Percentiles rank a stretch among this genome's conserved stretches.
Conservation (phyloP, 2,888 invertebrate species). For the Agrochola lota region DNA sequence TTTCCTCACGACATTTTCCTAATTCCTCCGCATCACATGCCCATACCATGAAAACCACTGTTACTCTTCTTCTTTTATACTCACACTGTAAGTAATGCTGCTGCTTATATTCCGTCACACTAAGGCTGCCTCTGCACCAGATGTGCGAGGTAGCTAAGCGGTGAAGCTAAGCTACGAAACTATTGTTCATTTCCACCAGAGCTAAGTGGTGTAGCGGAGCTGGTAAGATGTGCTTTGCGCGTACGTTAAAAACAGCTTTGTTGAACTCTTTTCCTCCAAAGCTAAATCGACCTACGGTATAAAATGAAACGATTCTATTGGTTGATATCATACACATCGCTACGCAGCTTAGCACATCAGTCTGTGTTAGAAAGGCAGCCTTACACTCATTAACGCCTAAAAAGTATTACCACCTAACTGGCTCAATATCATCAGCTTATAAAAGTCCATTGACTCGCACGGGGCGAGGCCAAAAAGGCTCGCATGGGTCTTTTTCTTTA, state of each 20-base stretch:
- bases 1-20: not conserved
- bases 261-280: not conserved
- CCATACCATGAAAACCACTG: not conserved
- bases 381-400: not conserved
- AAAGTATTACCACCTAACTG: not conserved
- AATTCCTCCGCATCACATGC: not conserved
- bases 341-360: not conserved
- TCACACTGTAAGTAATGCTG: slow-evolving; percentile 8
- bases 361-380: not conserved
- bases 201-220: not conserved
- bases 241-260: not conserved
- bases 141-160: not conserved
- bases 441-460: not conserved
- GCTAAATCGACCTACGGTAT: not conserved
- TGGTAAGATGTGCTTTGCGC: not conserved
- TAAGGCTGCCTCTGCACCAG: not conserved
- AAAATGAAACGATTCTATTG: not conserved
- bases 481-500: too few species aligned
- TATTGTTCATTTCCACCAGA: not conserved
- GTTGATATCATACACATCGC: not conserved
- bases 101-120: not conserved
- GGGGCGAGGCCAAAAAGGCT: too few species aligned
- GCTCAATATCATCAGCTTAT: not conserved
- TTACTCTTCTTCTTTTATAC: not conserved
- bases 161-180: not conserved